Conservation (phyloP, 37 sponge, comb jelly and placozoan species). For the Oopsacas minuta region DNA sequence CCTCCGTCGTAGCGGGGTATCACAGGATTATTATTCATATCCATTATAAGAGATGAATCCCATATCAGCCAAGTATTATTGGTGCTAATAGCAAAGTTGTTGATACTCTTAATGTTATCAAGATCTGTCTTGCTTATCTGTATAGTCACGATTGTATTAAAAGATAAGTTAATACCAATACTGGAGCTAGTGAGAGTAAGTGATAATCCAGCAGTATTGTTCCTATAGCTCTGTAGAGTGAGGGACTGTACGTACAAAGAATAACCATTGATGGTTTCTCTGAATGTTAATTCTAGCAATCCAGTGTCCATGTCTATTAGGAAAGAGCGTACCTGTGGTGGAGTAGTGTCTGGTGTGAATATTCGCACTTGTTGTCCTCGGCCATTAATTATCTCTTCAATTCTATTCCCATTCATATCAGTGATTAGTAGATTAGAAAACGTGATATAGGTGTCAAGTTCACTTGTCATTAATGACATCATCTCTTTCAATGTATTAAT, state of each 20-base stretch:
- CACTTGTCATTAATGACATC: constrained; percentile 25
- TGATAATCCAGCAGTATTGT: background rate
- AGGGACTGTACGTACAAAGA: constrained; percentile 40
- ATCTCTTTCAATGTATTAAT: constrained; percentile 50
- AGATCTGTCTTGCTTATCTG: constrained; percentile 38
- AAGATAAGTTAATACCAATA: background rate
- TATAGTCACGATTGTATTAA: constrained; percentile 28
- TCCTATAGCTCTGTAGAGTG: constrained; percentile 17
- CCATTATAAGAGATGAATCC: constrained; percentile 19
- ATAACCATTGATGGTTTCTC: constrained; percentile 59
- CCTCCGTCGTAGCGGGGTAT: constrained; percentile 30
- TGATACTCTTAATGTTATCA: constrained; percentile 49
- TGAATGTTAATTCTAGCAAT: constrained; percentile 40
- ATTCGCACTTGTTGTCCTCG: constrained; percentile 37
- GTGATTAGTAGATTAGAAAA: constrained; percentile 27
- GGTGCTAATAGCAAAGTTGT: constrained; percentile 34
- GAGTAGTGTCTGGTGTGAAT: background rate
- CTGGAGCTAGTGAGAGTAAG: background rate
- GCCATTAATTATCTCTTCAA: constrained; percentile 32
- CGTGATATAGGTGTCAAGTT: constrained; percentile 42
- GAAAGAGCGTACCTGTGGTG: background rate
- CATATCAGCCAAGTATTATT: constrained; percentile 43
- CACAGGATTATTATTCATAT: constrained; percentile 58
- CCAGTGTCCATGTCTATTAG: constrained; percentile 43
- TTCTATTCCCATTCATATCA: constrained; percentile 66